phyloP scores from a whole-genome alignment of 1,140 invertebrate species.

The Ephestia elutella region DNA sequence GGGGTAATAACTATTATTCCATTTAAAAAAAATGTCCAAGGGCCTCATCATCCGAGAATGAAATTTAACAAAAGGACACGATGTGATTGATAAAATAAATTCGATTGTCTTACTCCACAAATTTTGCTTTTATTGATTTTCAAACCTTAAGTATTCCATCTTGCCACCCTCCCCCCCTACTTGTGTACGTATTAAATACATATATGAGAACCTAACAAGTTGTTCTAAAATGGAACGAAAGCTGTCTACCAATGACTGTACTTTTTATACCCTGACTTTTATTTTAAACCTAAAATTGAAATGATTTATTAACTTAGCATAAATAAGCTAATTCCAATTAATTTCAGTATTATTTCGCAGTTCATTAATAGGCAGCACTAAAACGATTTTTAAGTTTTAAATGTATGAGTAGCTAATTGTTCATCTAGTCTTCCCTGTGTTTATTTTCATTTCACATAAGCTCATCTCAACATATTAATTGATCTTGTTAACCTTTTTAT shows the following conservation, averaged over 20 bases:
- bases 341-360: slow-evolving; percentile 1
- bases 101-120: too few relatives aligned
- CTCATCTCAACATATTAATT: background rate
- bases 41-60: too few relatives aligned
- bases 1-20: too few relatives aligned
- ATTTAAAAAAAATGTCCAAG: too few relatives aligned
- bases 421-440: slow-evolving; percentile 15
- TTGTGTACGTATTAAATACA: too few relatives aligned
- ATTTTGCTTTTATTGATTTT: too few relatives aligned
- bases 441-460: background rate
- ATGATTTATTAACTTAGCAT: background rate
- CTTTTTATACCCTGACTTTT: background rate
- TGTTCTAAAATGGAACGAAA: background rate
- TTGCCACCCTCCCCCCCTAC: too few relatives aligned
- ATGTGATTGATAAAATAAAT: too few relatives aligned
- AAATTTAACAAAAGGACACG: too few relatives aligned
- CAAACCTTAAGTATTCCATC: too few relatives aligned
- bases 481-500: too few relatives aligned
- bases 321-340: background rate
- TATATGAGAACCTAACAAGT: background rate
- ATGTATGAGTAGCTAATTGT: slow-evolving; percentile 10
- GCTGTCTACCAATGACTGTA: background rate
- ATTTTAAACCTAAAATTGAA: background rate
- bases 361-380: background rate
- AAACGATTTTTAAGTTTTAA: background rate